phyloP scores from a whole-genome alignment of 2,797 vertebrate genomes.

The Platalea minor region DNA sequence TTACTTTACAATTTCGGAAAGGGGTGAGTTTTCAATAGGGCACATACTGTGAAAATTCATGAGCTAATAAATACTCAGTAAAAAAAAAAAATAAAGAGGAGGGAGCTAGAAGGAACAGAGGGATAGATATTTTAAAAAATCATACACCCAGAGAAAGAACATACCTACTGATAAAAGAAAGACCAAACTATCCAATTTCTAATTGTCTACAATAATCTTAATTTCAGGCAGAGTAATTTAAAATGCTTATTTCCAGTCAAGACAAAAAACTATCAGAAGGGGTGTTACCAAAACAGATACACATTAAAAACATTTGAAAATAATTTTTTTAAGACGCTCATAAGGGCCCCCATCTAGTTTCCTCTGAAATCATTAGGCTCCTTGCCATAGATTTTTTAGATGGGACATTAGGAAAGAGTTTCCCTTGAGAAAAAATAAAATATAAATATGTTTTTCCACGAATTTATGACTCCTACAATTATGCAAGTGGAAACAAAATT shows the following conservation, averaged over 20 bases:
- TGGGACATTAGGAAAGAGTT: background rate
- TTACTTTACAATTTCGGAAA: background rate
- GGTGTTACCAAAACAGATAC: background rate
- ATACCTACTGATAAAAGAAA: background rate
- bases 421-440: background rate
- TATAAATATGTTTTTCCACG: background rate
- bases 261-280: background rate
- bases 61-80: background rate
- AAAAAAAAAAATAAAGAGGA: rapidly evolving
- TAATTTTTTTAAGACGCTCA: background rate
- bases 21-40: background rate
- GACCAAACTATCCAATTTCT: background rate
- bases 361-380: background rate
- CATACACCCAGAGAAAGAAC: background rate
- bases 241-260: background rate
- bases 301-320: background rate
- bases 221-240: background rate
- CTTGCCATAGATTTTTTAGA: background rate
- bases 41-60: background rate
- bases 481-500: slow-evolving; percentile 32
- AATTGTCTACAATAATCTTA: background rate
- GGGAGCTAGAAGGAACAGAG: background rate
- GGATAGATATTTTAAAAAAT: background rate
- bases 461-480: background rate
- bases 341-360: background rate